Evolutionary conservation across 1,140 invertebrate genomes (phyloP).

Genomic region (Pemphigus obesinymphae): DNA sequence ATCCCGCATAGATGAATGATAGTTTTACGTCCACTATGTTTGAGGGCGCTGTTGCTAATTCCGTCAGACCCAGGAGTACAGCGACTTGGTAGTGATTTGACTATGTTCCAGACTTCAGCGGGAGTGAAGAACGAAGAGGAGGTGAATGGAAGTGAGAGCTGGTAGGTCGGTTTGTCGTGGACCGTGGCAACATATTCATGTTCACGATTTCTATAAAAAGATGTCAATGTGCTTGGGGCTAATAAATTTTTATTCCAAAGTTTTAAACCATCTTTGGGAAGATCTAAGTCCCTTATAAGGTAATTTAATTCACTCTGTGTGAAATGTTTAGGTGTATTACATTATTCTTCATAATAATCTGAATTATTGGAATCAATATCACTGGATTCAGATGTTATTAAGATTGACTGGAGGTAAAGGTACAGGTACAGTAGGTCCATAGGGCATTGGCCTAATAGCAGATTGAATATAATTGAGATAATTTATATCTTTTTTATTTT

Average conservation of each 20-base stretch:
- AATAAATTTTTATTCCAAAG: not conserved
- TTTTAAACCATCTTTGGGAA: not conserved
- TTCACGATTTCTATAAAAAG: not conserved
- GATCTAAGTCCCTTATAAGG: not conserved
- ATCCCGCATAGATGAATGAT: no score
- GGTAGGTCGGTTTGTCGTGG: no score
- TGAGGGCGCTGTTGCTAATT: no score
- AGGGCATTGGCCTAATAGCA: not conserved
- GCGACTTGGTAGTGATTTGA: no score
- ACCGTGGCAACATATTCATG: not conserved
- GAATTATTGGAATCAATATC: not conserved
- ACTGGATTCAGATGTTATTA: not conserved
- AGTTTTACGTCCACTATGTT: no score
- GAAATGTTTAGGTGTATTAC: not conserved
- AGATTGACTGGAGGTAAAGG: not conserved
- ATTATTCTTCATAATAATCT: not conserved
- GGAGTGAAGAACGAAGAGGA: no score
- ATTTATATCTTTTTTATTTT: slow-evolving; percentile 38
- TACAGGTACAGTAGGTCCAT: not conserved
- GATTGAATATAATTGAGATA: not conserved
- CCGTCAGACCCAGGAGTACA: no score
- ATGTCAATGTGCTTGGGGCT: not conserved
- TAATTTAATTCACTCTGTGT: not conserved
- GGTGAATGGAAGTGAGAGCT: no score
- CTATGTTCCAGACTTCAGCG: no score